phyloP scores from a whole-genome alignment of 2,113 vertebrate genomes.

The Macquaria australasica region DNA sequence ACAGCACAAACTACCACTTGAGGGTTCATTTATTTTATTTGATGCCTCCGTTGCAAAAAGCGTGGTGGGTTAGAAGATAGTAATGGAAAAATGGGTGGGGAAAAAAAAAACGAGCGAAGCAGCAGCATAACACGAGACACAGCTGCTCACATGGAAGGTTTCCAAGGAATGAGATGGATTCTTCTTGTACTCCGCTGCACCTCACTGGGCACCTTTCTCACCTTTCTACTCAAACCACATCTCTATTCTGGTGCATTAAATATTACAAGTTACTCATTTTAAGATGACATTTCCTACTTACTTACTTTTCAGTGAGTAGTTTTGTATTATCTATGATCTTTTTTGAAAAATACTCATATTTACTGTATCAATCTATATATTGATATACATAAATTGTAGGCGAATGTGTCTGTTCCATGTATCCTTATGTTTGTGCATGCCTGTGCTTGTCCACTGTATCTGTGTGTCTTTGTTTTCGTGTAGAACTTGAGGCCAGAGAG shows the following conservation, averaged over 20 bases:
- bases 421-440: constrained; percentile 16
- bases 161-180: constrained; percentile 17
- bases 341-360: neutral
- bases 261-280: neutral
- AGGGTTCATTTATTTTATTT: constrained; percentile 18
- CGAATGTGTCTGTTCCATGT: constrained; percentile 16
- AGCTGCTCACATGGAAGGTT: constrained; percentile 28
- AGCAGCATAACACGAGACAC: neutral
- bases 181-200: neutral
- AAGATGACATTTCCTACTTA: neutral
- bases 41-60: constrained; percentile 12
- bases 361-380: neutral
- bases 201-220: constrained; percentile 16
- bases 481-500: constrained; percentile 59
- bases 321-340: neutral
- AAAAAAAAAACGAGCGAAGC: constrained; percentile 10
- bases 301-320: neutral
- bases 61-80: neutral
- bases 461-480: constrained; percentile 40
- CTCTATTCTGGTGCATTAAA: neutral
- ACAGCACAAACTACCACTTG: neutral
- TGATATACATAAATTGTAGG: neutral
- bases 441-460: constrained; percentile 30
- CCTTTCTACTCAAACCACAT: constrained; percentile 7
- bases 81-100: neutral